A percentile compares a stretch with the other conserved stretches of the same genome.
Evolutionary conservation across 2,888 invertebrate genomes (phyloP).

Genomic region (Tiliacea aurago): DNA sequence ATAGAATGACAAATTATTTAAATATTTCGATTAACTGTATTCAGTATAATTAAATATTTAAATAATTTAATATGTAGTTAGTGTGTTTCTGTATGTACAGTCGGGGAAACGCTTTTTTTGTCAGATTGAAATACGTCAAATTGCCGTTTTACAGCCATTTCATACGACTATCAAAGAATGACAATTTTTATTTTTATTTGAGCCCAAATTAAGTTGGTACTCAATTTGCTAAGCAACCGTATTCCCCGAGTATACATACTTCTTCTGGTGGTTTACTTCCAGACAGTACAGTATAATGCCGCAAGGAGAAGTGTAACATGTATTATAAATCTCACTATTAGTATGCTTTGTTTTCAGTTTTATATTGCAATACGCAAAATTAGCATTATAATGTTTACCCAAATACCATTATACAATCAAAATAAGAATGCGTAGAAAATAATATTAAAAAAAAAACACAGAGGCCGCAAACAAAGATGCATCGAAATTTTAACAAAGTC

Average conservation of each 20-base stretch:
- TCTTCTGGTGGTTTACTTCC: neutral
- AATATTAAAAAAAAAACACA: neutral
- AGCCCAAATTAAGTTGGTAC: neutral
- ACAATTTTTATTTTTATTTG: neutral
- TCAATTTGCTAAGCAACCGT: neutral
- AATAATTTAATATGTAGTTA: neutral
- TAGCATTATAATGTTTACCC: neutral
- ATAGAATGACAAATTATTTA: neutral
- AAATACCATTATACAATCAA: neutral
- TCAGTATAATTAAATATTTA: neutral
- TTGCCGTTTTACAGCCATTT: neutral
- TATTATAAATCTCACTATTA: slow-evolving; percentile 1
- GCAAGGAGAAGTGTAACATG: neutral
- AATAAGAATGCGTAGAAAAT: slow-evolving; percentile 18
- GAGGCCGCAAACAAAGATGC: neutral
- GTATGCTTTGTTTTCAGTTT: neutral
- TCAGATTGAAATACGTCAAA: neutral
- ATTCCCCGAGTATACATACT: neutral
- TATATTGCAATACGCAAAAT: neutral
- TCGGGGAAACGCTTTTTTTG: neutral
- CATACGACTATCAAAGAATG: neutral
- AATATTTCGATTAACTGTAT: neutral
- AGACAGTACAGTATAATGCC: neutral
- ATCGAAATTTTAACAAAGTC: neutral
- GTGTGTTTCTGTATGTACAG: neutral